A percentile compares a stretch with the other conserved stretches of the same genome.
Conservation (phyloP, 1,140 invertebrate genomes). For the Temnothorax nylanderi region DNA sequence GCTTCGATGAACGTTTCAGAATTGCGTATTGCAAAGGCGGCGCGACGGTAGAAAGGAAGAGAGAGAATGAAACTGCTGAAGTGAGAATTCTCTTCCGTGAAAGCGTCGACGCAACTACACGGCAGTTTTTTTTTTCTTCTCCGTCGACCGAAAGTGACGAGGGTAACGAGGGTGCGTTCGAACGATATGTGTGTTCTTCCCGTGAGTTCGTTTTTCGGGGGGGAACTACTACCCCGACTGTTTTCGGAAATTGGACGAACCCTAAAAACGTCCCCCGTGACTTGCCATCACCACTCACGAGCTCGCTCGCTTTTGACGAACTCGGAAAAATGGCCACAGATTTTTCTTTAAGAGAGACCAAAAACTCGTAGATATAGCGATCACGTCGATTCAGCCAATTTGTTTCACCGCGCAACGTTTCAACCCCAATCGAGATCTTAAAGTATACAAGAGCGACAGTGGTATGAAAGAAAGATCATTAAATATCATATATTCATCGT, state of each 20-base stretch:
- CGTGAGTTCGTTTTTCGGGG: conserved; percentile 12
- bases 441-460: neutral
- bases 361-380: conserved; percentile 8
- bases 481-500: neutral
- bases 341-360: conserved; percentile 10
- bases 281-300: conserved; percentile 65
- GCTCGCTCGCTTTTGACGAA: conserved; percentile 12
- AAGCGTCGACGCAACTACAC: conserved; percentile 49
- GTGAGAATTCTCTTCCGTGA: conserved; percentile 39
- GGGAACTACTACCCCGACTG: conserved; percentile 47
- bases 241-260: conserved; percentile 80
- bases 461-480: neutral
- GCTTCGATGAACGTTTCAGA: conserved; percentile 47
- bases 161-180: conserved; percentile 46
- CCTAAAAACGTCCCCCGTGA: conserved; percentile 75
- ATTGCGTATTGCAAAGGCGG: conserved; percentile 17
- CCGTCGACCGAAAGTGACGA: conserved; percentile 42
- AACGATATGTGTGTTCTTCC: conserved; percentile 24
- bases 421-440: neutral
- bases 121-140: conserved; percentile 47
- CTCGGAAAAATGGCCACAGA: conserved; percentile 32
- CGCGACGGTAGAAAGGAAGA: neutral
- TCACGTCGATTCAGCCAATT: conserved; percentile 5
- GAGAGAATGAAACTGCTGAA: conserved; percentile 51
- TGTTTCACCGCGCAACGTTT: conserved; percentile 10